phyloP scores from a whole-genome alignment of 2,113 vertebrate species.

The Harpagus bidentatus region DNA sequence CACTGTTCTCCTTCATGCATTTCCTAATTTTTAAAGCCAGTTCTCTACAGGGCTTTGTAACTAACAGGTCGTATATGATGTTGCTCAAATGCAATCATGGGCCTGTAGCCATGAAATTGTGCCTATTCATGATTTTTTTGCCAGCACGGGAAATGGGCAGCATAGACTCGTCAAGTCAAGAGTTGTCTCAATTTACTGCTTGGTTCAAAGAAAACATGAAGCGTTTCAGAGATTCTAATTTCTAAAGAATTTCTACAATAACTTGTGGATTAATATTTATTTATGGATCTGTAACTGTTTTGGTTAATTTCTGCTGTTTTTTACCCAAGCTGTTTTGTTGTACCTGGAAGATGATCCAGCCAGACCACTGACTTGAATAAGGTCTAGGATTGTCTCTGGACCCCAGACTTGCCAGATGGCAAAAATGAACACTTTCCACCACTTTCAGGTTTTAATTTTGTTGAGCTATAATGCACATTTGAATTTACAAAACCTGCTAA shows the following conservation, averaged over 20 bases:
- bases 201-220: conserved; percentile 39
- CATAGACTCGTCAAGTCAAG: not conserved
- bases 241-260: conserved; percentile 13
- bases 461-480: not conserved
- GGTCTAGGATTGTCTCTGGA: conserved; percentile 8
- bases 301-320: not conserved
- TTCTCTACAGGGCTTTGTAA: not conserved
- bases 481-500: not conserved
- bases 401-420: not conserved
- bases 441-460: not conserved
- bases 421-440: conserved; percentile 8
- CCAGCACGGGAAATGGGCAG: not conserved
- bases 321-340: not conserved
- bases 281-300: conserved; percentile 15
- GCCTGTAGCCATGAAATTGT: not conserved
- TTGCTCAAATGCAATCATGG: not conserved
- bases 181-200: not conserved
- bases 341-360: not conserved
- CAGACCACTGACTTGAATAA: conserved; percentile 12
- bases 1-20: not conserved
- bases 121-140: not conserved
- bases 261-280: not conserved
- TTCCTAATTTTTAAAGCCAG: not conserved
- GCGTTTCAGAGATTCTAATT: not conserved
- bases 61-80: not conserved